Evolutionary conservation across 1,140 invertebrate species (phyloP), one percentile per base, ranked within the genome.

Genomic region (Macrobrachium nipponense): DNA sequence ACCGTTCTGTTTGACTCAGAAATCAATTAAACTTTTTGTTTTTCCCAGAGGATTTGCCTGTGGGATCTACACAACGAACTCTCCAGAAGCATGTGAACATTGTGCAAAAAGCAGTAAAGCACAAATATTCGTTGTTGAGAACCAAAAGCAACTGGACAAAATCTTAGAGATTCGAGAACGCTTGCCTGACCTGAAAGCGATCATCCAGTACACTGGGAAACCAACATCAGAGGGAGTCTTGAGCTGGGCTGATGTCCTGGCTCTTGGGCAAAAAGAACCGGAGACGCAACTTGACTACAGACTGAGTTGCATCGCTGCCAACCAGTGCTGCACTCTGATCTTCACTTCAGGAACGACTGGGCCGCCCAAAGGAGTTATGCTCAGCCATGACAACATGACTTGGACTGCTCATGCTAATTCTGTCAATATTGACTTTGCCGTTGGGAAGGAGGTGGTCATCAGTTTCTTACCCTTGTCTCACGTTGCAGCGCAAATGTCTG

Each of bases 311-410:
- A 94, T 97, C 72, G 94, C 94, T 59, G 80, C 89, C 62, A 98
- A 98, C 90, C 96, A 98, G 92, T 97, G 96, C 91, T 97, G 96
- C 90, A 96, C 95, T 58, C 91, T 98, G 64, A 96, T 98, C 73
- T 98, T 97, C 90, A 98, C 97, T 14, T 98, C 96, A 15, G 97
- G 97, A 6, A 98, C 97, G 0, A 95, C 96, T 73, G 97, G 97
- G 18, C 94, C 95, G 90, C 96, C 97, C n/a, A 98, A 98, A 91
- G 97, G 95, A 2, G 97, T 97, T 10, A 98, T 98, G 97, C 91
- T 98, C 75, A 95, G 94, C 88, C 97, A 98, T 90, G 97, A 98
- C 91, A 97, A 96, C 91, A 90, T 98, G 23, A 93, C 94, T 3
- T 95, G 93, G 90, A 93, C 95, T 88, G 92, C 94, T 4, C 81